These are phyloP conservation scores for Chloropsis cyanopogon DNA, from an alignment of 2,113 vertebrate species.

Conservation along the genomic window DNA sequence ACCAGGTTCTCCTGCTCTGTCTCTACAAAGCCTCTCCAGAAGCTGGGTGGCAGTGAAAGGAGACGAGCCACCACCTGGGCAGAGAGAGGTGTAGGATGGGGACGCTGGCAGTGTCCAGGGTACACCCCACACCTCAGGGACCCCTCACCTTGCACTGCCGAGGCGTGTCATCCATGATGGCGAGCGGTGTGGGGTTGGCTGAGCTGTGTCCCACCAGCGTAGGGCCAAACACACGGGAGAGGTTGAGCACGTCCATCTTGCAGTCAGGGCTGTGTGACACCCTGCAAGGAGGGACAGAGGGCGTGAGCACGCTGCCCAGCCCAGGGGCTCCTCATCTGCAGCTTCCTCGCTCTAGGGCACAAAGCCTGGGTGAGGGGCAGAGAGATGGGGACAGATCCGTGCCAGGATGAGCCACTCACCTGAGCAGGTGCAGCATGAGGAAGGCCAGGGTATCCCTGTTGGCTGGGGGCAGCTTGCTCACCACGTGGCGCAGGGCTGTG, in stretches of 20 bases:
- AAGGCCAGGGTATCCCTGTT: slow-evolving; percentile 85
- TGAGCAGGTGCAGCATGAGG: slow-evolving; percentile 78
- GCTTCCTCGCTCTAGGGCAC: fast-evolving
- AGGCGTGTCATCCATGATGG: slow-evolving; percentile 81
- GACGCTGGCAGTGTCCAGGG: fast-evolving
- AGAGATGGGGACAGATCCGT: not conserved
- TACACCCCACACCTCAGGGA: fast-evolving
- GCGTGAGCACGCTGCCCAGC: fast-evolving
- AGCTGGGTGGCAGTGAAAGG: slow-evolving; percentile 72
- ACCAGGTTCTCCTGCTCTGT: slow-evolving; percentile 38
- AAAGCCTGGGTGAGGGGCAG: not conserved
- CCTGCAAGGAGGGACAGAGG: not conserved
- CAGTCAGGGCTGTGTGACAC: slow-evolving; percentile 78
- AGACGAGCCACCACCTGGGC: slow-evolving; percentile 78
- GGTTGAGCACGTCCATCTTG: slow-evolving; percentile 81
- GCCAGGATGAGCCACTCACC: slow-evolving; percentile 36
- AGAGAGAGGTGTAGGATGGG: not conserved
- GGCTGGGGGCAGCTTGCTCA: slow-evolving; percentile 75
- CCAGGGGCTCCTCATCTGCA: not conserved
- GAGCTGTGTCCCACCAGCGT: slow-evolving; percentile 80
- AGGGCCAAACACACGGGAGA: slow-evolving; percentile 85
- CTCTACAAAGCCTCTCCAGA: slow-evolving; percentile 72
- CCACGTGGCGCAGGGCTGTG: slow-evolving; percentile 61
- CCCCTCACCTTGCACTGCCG: slow-evolving; percentile 76
- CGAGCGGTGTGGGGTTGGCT: slow-evolving; percentile 73